Evolutionary conservation across 2,113 vertebrate genomes (phyloP).

Genomic region (Sterrhoptilus dennistouni): DNA sequence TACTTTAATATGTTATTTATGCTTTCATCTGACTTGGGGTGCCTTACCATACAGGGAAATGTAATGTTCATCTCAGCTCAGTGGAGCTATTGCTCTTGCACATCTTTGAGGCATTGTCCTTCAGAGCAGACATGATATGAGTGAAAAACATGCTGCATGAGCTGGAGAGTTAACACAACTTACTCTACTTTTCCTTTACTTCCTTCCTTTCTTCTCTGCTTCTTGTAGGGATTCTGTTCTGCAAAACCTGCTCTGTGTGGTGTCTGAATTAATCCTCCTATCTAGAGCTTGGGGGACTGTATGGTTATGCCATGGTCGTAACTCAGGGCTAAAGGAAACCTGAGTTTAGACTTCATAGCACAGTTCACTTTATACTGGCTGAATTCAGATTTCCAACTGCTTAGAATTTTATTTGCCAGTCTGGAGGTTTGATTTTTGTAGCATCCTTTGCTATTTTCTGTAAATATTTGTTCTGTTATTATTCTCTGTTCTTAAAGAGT

Average conservation of each 20-base stretch:
- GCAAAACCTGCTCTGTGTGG: background rate
- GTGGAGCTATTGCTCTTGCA: background rate
- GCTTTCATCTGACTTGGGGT: background rate
- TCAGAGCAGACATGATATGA: background rate
- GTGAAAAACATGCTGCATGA: background rate
- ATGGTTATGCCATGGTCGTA: accelerated
- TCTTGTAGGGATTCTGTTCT: background rate
- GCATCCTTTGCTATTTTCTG: background rate
- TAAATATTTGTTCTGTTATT: background rate
- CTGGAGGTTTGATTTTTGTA: background rate
- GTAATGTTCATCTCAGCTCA: background rate
- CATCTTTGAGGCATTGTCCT: background rate
- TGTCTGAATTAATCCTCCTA: background rate
- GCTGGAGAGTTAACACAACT: background rate
- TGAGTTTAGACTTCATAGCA: background rate
- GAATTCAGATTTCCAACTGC: background rate
- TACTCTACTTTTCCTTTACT: background rate
- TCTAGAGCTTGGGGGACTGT: background rate
- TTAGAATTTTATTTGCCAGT: background rate
- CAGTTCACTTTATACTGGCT: background rate
- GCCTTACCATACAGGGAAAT: background rate
- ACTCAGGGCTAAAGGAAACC: background rate
- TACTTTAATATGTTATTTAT: background rate
- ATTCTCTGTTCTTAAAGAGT: background rate
- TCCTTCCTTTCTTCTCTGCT: background rate